Conservation (phyloP, 2,888 invertebrate genomes). For the Lagria hirta region DNA sequence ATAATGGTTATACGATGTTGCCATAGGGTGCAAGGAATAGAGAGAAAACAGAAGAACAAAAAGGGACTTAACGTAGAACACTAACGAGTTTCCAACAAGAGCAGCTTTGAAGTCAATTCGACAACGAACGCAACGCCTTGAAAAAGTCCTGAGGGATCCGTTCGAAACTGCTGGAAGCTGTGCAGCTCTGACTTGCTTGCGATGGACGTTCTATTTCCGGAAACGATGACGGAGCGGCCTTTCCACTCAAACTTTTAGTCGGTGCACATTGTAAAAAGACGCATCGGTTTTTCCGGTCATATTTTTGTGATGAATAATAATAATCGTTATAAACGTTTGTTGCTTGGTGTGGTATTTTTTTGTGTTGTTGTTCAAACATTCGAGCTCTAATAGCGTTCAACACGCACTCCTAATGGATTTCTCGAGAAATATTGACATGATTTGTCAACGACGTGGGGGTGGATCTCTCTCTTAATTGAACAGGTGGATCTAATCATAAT, state of each 20-base stretch:
- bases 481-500: no score
- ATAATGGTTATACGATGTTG: conserved; percentile 38
- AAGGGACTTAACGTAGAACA: conserved; percentile 30
- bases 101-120: conserved; percentile 34
- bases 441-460: no score
- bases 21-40: conserved; percentile 6
- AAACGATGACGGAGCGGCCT: conserved; percentile 18
- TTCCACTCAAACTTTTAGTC: conserved; percentile 8
- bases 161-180: conserved; percentile 4
- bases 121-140: conserved; percentile 16
- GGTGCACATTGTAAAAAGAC: conserved; percentile 7
- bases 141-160: conserved; percentile 13
- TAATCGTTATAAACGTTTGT: conserved; percentile 3
- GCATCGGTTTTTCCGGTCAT: conserved; percentile 16
- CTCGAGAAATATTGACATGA: no score
- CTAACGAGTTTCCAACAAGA: conserved; percentile 40
- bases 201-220: conserved; percentile 19
- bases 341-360: no score
- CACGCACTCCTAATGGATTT: no score
- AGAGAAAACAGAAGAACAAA: conserved; percentile 27
- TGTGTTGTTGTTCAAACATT: no score
- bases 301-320: conserved; percentile 13
- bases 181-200: conserved; percentile 8
- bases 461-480: no score
- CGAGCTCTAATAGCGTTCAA: no score